A percentile compares a stretch with the other conserved stretches of the same genome.
phyloP scores from a whole-genome alignment of 2,113 vertebrate genomes.

The Stigmatopora nigra region DNA sequence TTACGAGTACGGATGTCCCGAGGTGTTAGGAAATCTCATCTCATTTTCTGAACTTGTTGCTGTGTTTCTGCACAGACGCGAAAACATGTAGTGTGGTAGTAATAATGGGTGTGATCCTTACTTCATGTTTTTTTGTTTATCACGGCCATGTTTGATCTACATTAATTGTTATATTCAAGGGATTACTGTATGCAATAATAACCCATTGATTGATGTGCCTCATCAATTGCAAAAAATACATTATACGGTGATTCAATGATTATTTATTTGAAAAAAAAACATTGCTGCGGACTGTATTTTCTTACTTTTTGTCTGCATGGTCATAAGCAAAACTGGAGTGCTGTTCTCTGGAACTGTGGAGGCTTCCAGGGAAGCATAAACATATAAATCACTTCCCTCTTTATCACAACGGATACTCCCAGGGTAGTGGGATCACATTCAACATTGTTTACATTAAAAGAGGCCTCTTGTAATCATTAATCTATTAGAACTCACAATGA shows the following conservation, averaged over 20 bases:
- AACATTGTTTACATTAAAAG: background rate
- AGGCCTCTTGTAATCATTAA: background rate
- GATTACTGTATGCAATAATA: too few relatives aligned
- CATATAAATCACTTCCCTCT: background rate
- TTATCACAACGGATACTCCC: background rate
- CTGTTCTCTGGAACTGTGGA: constrained; percentile 37
- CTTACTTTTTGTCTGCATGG: background rate
- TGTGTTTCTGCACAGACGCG: too few relatives aligned
- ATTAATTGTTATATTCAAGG: too few relatives aligned
- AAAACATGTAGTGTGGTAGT: too few relatives aligned
- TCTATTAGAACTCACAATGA: background rate
- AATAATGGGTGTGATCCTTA: too few relatives aligned
- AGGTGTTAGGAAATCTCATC: too few relatives aligned
- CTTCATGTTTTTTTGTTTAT: too few relatives aligned
- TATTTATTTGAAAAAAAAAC: constrained; percentile 1
- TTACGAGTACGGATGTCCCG: background rate
- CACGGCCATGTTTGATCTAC: too few relatives aligned
- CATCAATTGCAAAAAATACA: background rate
- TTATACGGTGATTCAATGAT: background rate
- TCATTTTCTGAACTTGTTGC: too few relatives aligned
- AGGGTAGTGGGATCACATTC: background rate
- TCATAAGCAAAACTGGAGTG: constrained; percentile 9
- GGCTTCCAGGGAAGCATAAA: constrained; percentile 30
- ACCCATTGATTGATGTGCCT: background rate
- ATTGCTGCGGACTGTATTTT: too few relatives aligned